A percentile compares a stretch with the other conserved stretches of the same genome.
These are phyloP conservation scores for Drosophila seclusa DNA, from an alignment of 2,888 invertebrate species.

Conservation along the genomic window DNA sequence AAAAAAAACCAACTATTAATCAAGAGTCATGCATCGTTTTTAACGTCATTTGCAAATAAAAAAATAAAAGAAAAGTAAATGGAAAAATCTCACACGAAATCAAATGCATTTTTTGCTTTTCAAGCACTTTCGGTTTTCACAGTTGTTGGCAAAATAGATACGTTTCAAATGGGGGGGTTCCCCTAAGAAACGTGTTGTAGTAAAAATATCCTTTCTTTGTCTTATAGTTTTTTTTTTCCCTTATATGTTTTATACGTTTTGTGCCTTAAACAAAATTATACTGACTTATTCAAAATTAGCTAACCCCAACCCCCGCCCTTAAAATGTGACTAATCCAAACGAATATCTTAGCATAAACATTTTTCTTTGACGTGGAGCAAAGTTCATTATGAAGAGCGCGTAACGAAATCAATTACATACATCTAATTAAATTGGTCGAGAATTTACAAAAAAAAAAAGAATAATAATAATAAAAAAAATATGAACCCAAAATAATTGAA, in stretches of 20 bases:
- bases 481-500: slow-evolving; percentile 4
- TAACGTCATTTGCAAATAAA: slow-evolving; percentile 19
- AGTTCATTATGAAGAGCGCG: slow-evolving; percentile 74
- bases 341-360: slow-evolving; percentile 55
- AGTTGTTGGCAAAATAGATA: neutral
- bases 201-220: neutral
- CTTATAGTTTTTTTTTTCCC: slow-evolving; percentile 13
- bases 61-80: neutral
- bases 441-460: slow-evolving; percentile 22
- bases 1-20: slow-evolving; percentile 16
- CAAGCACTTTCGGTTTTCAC: neutral
- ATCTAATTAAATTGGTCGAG: slow-evolving; percentile 39
- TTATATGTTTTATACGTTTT: slow-evolving; percentile 25
- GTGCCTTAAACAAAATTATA: slow-evolving; percentile 48
- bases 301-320: slow-evolving; percentile 37
- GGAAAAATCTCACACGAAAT: slow-evolving; percentile 9
- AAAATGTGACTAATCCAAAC: slow-evolving; percentile 68
- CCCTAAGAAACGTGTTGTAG: neutral
- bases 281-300: slow-evolving; percentile 38
- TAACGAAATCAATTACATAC: slow-evolving; percentile 35
- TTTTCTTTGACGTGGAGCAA: slow-evolving; percentile 74
- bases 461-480: neutral
- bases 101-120: slow-evolving; percentile 15
- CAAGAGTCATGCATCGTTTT: slow-evolving; percentile 32
- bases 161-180: neutral